phyloP scores from a whole-genome alignment of 64 coral and sea anemone species.

The Montipora sp. region DNA sequence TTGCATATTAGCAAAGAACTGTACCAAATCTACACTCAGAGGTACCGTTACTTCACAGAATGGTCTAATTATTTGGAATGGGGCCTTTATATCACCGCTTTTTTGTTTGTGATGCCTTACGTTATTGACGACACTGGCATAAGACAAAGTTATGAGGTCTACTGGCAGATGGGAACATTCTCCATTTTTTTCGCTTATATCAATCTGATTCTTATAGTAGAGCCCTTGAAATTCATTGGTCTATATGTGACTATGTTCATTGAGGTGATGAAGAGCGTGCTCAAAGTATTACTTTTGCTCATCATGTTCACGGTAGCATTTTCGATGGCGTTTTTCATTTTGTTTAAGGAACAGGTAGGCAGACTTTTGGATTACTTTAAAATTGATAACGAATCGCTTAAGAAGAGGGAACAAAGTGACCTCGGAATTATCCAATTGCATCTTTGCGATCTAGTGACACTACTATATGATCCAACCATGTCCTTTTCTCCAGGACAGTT shows the following conservation, averaged over 20 bases:
- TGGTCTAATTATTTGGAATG: slow-evolving; percentile 60
- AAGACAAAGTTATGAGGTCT: slow-evolving; percentile 3
- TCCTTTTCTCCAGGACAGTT: too few relatives aligned
- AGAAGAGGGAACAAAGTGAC: too few relatives aligned
- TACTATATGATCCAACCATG: too few relatives aligned
- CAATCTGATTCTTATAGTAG: slow-evolving; percentile 58
- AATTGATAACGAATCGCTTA: background rate
- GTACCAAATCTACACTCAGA: slow-evolving; percentile 58
- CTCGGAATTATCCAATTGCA: too few relatives aligned
- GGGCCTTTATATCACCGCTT: slow-evolving; percentile 33
- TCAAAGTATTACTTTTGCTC: slow-evolving; percentile 55
- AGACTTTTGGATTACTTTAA: background rate
- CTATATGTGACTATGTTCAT: slow-evolving; percentile 79
- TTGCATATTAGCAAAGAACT: slow-evolving; percentile 65
- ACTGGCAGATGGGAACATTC: slow-evolving; percentile 62
- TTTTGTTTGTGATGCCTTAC: slow-evolving; percentile 64
- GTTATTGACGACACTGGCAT: background rate
- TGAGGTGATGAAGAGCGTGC: slow-evolving; percentile 63
- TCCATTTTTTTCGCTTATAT: slow-evolving; percentile 58
- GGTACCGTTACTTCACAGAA: slow-evolving; percentile 63
- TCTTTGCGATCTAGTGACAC: too few relatives aligned
- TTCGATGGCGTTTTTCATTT: slow-evolving; percentile 59
- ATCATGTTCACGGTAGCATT: slow-evolving; percentile 66
- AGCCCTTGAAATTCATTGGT: slow-evolving; percentile 31
- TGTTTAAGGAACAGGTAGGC: slow-evolving; percentile 70